Conservation (phyloP, 2,888 invertebrate species). For the Coelopa pilipes region DNA sequence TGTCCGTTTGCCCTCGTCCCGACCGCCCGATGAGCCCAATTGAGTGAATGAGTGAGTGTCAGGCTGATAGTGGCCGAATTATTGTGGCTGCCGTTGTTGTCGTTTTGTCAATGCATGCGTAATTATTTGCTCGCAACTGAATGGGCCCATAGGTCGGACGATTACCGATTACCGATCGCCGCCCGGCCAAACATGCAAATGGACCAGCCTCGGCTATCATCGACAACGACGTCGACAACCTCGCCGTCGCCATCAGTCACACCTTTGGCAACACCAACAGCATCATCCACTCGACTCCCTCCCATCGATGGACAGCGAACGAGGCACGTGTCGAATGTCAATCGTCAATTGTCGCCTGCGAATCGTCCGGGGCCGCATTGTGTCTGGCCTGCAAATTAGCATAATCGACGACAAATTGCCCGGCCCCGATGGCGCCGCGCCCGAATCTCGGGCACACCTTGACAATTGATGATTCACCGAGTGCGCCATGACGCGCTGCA, state of each 20-base stretch:
- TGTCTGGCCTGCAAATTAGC: constrained; percentile 17
- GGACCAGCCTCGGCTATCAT: too few species aligned
- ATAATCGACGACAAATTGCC: constrained; percentile 32
- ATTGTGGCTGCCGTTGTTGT: too few species aligned
- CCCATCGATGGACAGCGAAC: not conserved
- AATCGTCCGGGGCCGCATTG: constrained; percentile 21
- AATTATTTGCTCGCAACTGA: too few species aligned
- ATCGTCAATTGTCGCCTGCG: constrained; percentile 10
- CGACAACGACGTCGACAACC: too few species aligned
- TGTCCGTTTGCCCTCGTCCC: constrained; percentile 4
- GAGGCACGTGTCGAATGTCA: constrained; percentile 17
- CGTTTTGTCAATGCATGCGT: too few species aligned
- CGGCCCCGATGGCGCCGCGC: constrained; percentile 20
- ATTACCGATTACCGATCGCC: too few species aligned
- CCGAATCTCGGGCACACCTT: not conserved
- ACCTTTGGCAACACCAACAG: not conserved
- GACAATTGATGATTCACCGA: not conserved
- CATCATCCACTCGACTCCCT: not conserved
- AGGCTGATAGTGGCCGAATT: too few species aligned
- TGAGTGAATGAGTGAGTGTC: too few species aligned
- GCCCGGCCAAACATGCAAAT: too few species aligned
- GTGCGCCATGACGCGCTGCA: too few species aligned
- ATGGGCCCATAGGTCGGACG: too few species aligned
- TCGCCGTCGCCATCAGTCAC: too few species aligned
- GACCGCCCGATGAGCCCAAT: not conserved